These are phyloP conservation scores for Bombus sibiricus DNA, from an alignment of 1,140 invertebrate genomes.

Conservation along the genomic window DNA sequence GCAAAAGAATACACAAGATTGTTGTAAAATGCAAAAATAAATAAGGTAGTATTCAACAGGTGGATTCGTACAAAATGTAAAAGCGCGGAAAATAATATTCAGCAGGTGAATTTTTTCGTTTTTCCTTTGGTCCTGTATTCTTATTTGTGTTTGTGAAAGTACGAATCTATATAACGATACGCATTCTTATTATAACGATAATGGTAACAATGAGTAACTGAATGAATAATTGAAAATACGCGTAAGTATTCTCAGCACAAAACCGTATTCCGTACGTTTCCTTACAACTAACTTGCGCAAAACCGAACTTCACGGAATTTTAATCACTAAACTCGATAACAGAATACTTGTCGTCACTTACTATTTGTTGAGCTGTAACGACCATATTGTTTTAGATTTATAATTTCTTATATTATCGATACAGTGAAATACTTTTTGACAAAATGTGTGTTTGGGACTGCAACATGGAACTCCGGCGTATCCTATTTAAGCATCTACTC, in stretches of 20 bases:
- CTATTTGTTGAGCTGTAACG: constrained; percentile 24
- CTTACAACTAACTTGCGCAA: not conserved
- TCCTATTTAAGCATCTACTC: constrained; percentile 37
- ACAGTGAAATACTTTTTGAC: not conserved
- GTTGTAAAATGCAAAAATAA: not conserved
- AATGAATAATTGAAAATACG: not conserved
- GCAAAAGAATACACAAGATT: not conserved
- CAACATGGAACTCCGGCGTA: constrained; percentile 5
- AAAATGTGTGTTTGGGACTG: not conserved
- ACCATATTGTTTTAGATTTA: not conserved
- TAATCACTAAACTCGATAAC: not conserved
- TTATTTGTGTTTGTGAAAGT: not conserved
- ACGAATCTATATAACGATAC: not conserved
- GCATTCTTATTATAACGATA: not conserved
- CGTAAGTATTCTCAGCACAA: not conserved
- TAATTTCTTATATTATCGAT: not conserved
- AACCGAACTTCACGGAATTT: not conserved
- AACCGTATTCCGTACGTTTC: not conserved
- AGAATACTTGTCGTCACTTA: constrained; percentile 23
- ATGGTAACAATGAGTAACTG: not conserved
- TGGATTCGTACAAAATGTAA: not conserved
- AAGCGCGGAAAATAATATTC: not conserved
- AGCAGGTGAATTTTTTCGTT: not conserved
- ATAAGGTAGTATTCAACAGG: not conserved
- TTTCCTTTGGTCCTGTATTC: not conserved